Evolutionary conservation across 2,797 vertebrate species (phyloP), one percentile per base, ranked within the genome.

Genomic region (Melanotaenia trifasciata): DNA sequence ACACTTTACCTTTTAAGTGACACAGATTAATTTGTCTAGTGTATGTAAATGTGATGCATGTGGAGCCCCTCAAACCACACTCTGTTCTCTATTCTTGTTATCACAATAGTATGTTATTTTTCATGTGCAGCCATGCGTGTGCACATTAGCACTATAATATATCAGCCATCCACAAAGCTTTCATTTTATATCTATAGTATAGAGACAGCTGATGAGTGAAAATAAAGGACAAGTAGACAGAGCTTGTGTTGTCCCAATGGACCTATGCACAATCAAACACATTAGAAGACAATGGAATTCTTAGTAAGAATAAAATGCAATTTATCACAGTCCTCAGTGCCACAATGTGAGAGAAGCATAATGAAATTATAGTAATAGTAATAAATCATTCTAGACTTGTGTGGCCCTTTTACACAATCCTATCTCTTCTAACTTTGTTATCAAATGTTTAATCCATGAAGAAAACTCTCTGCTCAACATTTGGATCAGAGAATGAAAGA

Each of bases 191-290:
- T 22, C 66, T 77, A 50, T 70, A 53, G 79, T 64, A 13, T 22
- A 59, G 64, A 63, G 78, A 58, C 61, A 22, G 28, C 79, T 81
- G 80, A 81, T 78, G 84, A 85, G 85, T 88, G 80, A 89, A 30
- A 86, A 89, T 84, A 78, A 85, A 84, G 79, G 84, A 81, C 86
- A 86, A 78, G 60, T 77, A 74, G 87, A 88, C 84, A 89, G 77
- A 76, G 60, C 74, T 81, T 77, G 74, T 82, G 76, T 74, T 35
- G 68, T 84, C 78, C 78, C 57, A 10, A 58, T 74, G 33, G 72
- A 79, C 70, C 80, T 70, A 7, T 78, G 78, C 71, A 79, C 72
- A 89, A 79, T 81, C 28, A 6, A 71, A 73, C 77, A 73, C 74
- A 84, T 89, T 83, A 78, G 64, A 75, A 80, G 76, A 91, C 89